Evolutionary conservation across 2,797 vertebrate genomes (phyloP).

Genomic region (Halcyon smyrnensis): DNA sequence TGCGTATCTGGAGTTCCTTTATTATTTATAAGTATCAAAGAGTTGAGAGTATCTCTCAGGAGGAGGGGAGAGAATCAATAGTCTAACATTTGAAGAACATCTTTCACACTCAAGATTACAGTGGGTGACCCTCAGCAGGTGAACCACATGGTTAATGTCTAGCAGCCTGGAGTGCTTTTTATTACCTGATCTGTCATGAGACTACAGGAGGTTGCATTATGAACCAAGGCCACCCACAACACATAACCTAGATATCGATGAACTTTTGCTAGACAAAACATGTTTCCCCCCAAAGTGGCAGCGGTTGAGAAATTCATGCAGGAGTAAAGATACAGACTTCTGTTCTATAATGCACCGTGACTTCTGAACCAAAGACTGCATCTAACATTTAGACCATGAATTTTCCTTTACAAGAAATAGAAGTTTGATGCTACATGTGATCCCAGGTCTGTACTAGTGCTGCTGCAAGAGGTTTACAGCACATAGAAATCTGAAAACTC

Average conservation of each 20-base stretch:
- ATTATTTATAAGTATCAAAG: conserved; percentile 48
- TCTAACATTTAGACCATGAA: not conserved
- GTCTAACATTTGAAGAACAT: not conserved
- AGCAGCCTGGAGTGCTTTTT: not conserved
- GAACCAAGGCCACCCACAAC: not conserved
- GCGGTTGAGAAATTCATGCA: not conserved
- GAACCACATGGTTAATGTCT: not conserved
- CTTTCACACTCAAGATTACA: not conserved
- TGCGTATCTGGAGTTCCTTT: not conserved
- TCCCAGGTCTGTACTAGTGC: not conserved
- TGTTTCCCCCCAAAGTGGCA: not conserved
- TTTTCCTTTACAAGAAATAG: not conserved
- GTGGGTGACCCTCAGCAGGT: not conserved
- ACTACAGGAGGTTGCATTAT: not conserved
- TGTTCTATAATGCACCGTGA: not conserved
- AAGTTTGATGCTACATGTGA: not conserved
- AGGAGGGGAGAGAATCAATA: not conserved
- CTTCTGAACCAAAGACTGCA: not conserved
- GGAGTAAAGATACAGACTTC: not conserved
- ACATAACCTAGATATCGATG: not conserved
- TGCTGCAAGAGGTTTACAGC: not conserved
- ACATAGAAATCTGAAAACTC: not conserved
- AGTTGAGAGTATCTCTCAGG: not conserved
- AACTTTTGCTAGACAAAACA: not conserved
- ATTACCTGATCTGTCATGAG: not conserved